These are phyloP conservation scores for Minunthozetes semirufus DNA, from an alignment of 2,888 invertebrate species.

Conservation along the genomic window DNA sequence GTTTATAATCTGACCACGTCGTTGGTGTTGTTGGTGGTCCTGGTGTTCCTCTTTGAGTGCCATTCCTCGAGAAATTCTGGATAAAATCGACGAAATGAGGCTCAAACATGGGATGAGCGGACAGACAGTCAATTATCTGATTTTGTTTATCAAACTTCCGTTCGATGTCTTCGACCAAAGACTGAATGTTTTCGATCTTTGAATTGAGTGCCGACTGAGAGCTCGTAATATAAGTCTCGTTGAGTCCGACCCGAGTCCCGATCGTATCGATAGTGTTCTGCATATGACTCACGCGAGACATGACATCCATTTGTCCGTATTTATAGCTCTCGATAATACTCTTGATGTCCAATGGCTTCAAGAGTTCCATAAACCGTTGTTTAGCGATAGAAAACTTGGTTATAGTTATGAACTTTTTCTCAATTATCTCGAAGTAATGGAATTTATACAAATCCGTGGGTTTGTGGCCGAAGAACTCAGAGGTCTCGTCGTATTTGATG, in stretches of 20 bases:
- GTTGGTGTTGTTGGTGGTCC: too few relatives aligned
- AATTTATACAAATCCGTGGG: conserved; percentile 31
- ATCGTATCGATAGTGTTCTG: conserved; percentile 20
- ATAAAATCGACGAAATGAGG: background rate
- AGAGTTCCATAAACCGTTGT: conserved; percentile 26
- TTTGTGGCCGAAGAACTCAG: conserved; percentile 27
- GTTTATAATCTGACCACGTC: background rate
- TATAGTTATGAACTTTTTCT: conserved; percentile 25
- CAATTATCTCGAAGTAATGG: conserved; percentile 29
- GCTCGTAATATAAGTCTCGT: background rate
- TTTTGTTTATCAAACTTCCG: background rate
- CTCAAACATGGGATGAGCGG: background rate
- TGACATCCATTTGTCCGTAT: conserved; percentile 35
- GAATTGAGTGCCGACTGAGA: background rate
- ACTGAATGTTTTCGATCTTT: background rate
- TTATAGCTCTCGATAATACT: conserved; percentile 36
- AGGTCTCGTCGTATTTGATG: conserved; percentile 9
- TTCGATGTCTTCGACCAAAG: conserved; percentile 7
- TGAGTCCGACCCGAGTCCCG: conserved; percentile 14
- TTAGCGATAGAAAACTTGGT: conserved; percentile 29
- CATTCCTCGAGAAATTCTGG: background rate
- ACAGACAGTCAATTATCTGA: background rate
- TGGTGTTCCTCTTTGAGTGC: too few relatives aligned
- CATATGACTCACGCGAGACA: conserved; percentile 20
- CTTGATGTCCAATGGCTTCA: conserved; percentile 24